A percentile compares a stretch with the other conserved stretches of the same genome.
These are phyloP conservation scores for Mesorhabditis sp. DNA, from an alignment of 2,888 invertebrate species.

Conservation along the genomic window DNA sequence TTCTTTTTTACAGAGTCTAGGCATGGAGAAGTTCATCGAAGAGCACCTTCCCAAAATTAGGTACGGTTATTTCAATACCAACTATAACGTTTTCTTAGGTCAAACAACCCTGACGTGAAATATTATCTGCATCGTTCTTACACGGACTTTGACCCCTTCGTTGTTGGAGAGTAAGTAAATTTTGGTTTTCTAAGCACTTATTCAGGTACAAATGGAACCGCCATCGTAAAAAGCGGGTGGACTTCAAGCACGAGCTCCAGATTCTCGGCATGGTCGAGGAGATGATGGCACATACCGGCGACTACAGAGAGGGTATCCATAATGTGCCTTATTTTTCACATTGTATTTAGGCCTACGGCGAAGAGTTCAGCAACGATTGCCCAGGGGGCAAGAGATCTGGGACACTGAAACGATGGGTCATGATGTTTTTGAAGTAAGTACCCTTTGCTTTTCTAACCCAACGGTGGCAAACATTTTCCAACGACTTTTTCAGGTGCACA, in stretches of 20 bases:
- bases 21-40: slow-evolving; percentile 53
- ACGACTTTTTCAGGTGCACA: slow-evolving; percentile 27
- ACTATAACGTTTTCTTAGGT: slow-evolving; percentile 18
- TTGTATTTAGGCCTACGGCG: slow-evolving; percentile 30
- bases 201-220: slow-evolving; percentile 40
- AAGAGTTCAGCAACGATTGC: slow-evolving; percentile 46
- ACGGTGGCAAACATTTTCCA: neutral
- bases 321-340: neutral
- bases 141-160: slow-evolving; percentile 52
- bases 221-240: slow-evolving; percentile 38
- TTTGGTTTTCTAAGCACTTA: slow-evolving; percentile 10
- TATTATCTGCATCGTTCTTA: slow-evolving; percentile 42
- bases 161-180: slow-evolving; percentile 49
- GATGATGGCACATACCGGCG: slow-evolving; percentile 21
- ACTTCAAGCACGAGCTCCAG: slow-evolving; percentile 46
- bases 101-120: slow-evolving; percentile 47
- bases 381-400: slow-evolving; percentile 54
- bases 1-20: slow-evolving; percentile 32
- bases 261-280: slow-evolving; percentile 54
- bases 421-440: slow-evolving; percentile 47
- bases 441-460: neutral
- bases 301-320: slow-evolving; percentile 21
- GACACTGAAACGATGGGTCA: slow-evolving; percentile 56
- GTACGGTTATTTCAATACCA: slow-evolving; percentile 17
- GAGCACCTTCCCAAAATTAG: slow-evolving; percentile 51